Base-by-base conservation (phyloP, 2,113 vertebrate species). In the Alligator sinensis region DNA sequence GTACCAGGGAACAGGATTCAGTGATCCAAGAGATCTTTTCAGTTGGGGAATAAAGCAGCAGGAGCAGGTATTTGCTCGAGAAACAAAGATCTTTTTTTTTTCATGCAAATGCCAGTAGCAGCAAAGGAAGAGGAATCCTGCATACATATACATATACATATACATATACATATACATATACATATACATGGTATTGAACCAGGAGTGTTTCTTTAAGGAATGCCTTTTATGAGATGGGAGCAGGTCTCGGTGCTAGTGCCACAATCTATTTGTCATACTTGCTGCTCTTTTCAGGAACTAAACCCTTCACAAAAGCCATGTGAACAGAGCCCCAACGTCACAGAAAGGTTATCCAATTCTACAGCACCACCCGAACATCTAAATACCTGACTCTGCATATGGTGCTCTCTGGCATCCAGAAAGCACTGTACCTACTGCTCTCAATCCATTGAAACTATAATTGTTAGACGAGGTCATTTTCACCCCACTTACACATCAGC, bases 311-410 rank as follows among this genome's bases (percentile, higher is more conserved):
- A 86, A 83, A 80, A 80, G 21, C 58, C 60, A 18, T 34, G 3
- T 62, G 22, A 81, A 62, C 77, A 88, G 84, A n/a, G 14, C 28
- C 19, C 80, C 54, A 21, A 82, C 11, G 58, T 1, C 27, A 47
- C 62, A 34, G 74, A 21, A 24, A 30, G n/a, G 62, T 84, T 75
- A 68, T 82, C 87, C 75, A 75, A 70, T 47, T 60, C 57, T 17
- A 5, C 0, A 1, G 74, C 63, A 38, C 61, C 81, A 87, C 28
- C 9, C 84, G 94, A 84, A 64, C 2, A 72, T 61, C 62, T 58
- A 82, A 38, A 47, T 59, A 15, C 68, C 82, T 54, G 6, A 1
- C 3, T 28, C 34, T 5, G 9, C 0, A 0, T 9, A 21, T 18
- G 5, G 27, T 10, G 21, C 2, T 6, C 24, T 12, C 22, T 68